phyloP scores from a whole-genome alignment of 2,888 invertebrate genomes.

The Tipula unca region DNA sequence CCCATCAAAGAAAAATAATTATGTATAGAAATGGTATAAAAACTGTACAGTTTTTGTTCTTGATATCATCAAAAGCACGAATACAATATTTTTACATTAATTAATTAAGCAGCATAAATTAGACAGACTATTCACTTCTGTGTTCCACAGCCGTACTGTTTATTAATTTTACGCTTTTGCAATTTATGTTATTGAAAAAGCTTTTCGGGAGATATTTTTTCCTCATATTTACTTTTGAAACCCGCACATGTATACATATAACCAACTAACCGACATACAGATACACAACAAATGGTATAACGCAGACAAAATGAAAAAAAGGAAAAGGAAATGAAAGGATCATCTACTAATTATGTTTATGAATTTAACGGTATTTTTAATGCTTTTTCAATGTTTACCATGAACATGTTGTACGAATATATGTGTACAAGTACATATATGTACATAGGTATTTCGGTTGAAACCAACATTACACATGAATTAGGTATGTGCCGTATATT shows the following conservation, averaged over 20 bases:
- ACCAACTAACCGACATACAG: background rate
- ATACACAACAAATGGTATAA: background rate
- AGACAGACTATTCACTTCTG: background rate
- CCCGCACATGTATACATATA: background rate
- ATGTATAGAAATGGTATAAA: background rate
- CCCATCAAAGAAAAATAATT: background rate
- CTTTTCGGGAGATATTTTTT: background rate
- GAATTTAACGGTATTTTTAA: background rate
- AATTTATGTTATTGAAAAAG: background rate
- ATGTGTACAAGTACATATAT: no score
- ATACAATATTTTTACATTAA: background rate
- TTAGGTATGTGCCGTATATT: background rate
- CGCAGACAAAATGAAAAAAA: background rate
- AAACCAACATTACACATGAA: background rate
- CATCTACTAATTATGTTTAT: background rate
- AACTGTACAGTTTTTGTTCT: background rate
- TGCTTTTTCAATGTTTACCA: background rate
- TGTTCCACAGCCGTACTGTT: background rate
- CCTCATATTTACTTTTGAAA: background rate
- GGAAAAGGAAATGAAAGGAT: background rate
- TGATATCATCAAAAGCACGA: slow-evolving; percentile 14
- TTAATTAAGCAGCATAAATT: background rate
- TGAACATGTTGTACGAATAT: background rate
- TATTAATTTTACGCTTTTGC: background rate
- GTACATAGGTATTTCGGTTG: background rate